Evolutionary conservation across 2,888 invertebrate species (phyloP), one percentile per base, ranked within the genome.

Genomic region (Sinelater perroti): DNA sequence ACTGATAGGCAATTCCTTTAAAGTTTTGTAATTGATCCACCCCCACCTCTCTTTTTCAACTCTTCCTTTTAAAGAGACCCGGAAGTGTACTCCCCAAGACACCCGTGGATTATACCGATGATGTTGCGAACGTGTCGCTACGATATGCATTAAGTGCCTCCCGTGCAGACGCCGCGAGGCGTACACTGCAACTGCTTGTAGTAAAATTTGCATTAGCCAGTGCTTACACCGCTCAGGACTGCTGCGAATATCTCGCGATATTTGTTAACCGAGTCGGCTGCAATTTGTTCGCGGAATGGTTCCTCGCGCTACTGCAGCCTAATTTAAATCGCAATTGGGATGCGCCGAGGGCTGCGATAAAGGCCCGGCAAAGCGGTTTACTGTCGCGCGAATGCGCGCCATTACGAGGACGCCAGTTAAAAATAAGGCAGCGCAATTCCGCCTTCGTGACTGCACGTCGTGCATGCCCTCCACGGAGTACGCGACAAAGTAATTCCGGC

Each of bases 81-180:
- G 33, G 31, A 46, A 46, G 31, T 46, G 46, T 46, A 11, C 13
- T n/a, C 31, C 46, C 46, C 38, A 52, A 52, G 56, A 45, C 49
- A 56, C 56, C 46, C 63, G 61, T 60, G 63, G 55, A 63, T 62
- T 60, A 63, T 38, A 42, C 26, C 51, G 54, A 62, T 62, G 55
- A 61, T 63, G 56, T 63, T 63, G 56, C 56, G 38, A 60, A 60
- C 59, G 59, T 56, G 59, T 46, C 36, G 30, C 42, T 36, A 26
- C 30, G 35, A 38, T 54, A 54, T 53, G 45, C 45, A 53, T 35
- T 53, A 53, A 53, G 17, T 53, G 35, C 44, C 14, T 44, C 46
- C 35, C 54, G 18, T 26, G 38, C 24, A 42, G 17, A 28, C 40
- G 11, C 8, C 18, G 28, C 28, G 3, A 44, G 16, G 16, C 16